These are phyloP conservation scores for Ophion obscuratus DNA, from an alignment of 2,888 invertebrate genomes.

Conservation along the genomic window DNA sequence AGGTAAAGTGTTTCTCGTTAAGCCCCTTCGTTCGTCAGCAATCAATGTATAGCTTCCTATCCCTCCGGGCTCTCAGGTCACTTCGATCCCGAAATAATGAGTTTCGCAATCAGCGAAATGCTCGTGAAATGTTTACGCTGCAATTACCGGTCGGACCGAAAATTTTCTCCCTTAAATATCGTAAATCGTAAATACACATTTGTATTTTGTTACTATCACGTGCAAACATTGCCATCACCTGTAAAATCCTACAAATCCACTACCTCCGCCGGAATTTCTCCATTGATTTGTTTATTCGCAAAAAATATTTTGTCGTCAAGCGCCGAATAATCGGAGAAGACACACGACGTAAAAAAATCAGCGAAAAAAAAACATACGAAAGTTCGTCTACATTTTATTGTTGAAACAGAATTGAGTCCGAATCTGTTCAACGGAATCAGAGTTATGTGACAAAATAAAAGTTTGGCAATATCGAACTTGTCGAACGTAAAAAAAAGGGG, in stretches of 20 bases:
- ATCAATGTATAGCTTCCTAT: not conserved
- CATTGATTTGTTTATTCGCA: not conserved
- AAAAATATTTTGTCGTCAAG: not conserved
- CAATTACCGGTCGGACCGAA: conserved; percentile 74
- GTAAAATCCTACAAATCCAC: not conserved
- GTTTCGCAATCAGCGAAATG: conserved; percentile 80
- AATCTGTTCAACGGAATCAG: not conserved
- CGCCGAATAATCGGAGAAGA: not conserved
- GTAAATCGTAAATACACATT: not conserved
- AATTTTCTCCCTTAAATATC: conserved; percentile 3
- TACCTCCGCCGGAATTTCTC: not conserved
- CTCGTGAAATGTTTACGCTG: conserved; percentile 80
- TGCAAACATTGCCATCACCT: not conserved
- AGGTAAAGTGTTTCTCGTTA: conserved; percentile 9
- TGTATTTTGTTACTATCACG: not conserved
- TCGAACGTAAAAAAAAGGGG: not conserved
- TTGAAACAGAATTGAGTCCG: not conserved
- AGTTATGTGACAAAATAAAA: not conserved
- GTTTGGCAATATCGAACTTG: not conserved
- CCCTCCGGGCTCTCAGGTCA: not conserved
- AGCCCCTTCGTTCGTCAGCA: not conserved
- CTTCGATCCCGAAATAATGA: conserved; percentile 78
- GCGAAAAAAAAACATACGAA: not conserved
- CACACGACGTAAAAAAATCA: not conserved
- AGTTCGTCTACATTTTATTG: not conserved